Conservation (phyloP, 2,888 invertebrate species). For the Melinaea menophilus region DNA sequence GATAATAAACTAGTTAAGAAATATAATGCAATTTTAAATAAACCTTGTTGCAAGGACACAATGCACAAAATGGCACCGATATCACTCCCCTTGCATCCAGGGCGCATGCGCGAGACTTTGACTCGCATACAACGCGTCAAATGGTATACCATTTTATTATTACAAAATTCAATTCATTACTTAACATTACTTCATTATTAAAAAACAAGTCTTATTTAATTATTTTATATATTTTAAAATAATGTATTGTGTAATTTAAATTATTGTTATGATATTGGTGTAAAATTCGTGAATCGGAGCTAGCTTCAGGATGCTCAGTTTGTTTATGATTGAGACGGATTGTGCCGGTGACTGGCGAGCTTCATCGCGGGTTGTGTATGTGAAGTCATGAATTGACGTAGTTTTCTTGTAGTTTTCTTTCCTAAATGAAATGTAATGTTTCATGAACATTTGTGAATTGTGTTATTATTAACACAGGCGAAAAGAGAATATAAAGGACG, state of each 20-base stretch:
- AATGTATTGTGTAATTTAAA: slow-evolving; percentile 20
- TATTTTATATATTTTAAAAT: background rate
- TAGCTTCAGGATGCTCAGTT: slow-evolving; percentile 70
- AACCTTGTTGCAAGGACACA: slow-evolving; percentile 57
- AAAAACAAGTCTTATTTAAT: background rate
- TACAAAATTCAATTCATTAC: slow-evolving; percentile 11
- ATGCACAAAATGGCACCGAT: slow-evolving; percentile 56
- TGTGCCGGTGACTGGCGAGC: slow-evolving; percentile 64
- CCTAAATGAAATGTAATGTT: slow-evolving; percentile 21
- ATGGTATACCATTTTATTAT: slow-evolving; percentile 22
- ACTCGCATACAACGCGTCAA: slow-evolving; percentile 66
- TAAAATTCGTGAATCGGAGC: slow-evolving; percentile 44
- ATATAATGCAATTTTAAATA: slow-evolving; percentile 46
- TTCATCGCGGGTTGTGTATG: slow-evolving; percentile 56
- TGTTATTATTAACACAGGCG: slow-evolving; percentile 37
- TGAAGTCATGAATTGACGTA: slow-evolving; percentile 59
- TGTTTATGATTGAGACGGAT: slow-evolving; percentile 77
- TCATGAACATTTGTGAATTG: slow-evolving; percentile 30
- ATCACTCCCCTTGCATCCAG: slow-evolving; percentile 41
- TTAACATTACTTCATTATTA: background rate
- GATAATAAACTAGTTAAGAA: slow-evolving; percentile 48
- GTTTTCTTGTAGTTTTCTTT: slow-evolving; percentile 20
- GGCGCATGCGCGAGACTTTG: slow-evolving; percentile 71
- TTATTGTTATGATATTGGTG: slow-evolving; percentile 22
- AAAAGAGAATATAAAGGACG: background rate